Evolutionary conservation across 1,140 invertebrate species (phyloP), one percentile per base, ranked within the genome.

Genomic region (Piezodorus guildinii): DNA sequence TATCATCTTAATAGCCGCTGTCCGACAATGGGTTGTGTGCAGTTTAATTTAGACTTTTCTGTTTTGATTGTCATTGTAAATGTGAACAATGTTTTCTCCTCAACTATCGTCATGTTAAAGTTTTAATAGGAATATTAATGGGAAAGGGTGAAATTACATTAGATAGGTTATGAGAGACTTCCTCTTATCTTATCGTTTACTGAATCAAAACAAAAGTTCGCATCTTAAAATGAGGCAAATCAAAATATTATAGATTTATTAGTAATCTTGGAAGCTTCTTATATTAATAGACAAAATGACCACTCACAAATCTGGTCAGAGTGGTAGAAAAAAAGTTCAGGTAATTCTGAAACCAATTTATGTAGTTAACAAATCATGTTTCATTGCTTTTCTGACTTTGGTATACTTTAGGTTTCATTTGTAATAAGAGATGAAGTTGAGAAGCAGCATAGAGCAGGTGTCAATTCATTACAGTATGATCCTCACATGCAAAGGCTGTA

Each of bases 391-490:
- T 44, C 19, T 8, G 14, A 62, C 27, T 39, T 61, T 3, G 0
- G 2, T 25, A 61, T 15, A 44, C 21, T 62, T 5, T 44, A 97
- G 90, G 90, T 98, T 58, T 98, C 96, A 62, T 97, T 96, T 84
- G 94, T 98, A 59, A 96, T 99, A 72, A 85, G 96, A 69, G 95
- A 98, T 78, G 91, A 96, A 74, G 86, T 93, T 68, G 96, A 99
- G 77, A 83, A 85, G 69, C 84, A 85, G 71, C 95, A 99, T 76
- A 83, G 94, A 75, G 94, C 94, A 71, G 95, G 95, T 63, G 87
- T 99, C 17, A 98, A 97, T 78, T 91, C 94, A 3, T 77, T 99
- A 21, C 95, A 98, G 77, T 88, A 90, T 76, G 96, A 98, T 77
- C 83, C 90, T 12, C 77, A 81, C 62, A 81, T 92, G 65, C 86